Percentiles rank a stretch among this genome's conserved stretches.
These are phyloP conservation scores for Pachypeltis micranthus DNA, from an alignment of 1,140 invertebrate genomes.

Conservation along the genomic window DNA sequence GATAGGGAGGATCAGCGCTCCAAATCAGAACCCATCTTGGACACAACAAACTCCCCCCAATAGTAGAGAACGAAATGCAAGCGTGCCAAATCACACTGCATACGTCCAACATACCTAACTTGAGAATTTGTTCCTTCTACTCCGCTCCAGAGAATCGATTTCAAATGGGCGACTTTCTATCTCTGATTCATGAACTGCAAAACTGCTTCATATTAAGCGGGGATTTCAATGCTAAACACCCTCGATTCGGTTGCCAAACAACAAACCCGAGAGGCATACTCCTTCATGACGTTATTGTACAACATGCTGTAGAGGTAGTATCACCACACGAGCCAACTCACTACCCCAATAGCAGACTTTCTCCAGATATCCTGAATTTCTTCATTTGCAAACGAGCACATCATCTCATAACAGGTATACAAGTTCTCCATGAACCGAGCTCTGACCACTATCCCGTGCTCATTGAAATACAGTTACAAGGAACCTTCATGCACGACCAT, in stretches of 20 bases:
- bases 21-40: neutral
- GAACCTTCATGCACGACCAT: too few relatives aligned
- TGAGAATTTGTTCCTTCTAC: neutral
- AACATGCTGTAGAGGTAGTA: neutral
- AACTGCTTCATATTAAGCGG: neutral
- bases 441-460: neutral
- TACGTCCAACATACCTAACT: neutral
- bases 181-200: neutral
- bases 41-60: neutral
- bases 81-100: neutral
- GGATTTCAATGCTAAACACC: neutral
- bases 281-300: neutral
- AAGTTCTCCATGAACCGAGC: neutral
- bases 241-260: neutral
- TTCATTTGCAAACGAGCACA: neutral
- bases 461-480: neutral
- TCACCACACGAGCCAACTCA: neutral
- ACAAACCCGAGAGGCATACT: neutral
- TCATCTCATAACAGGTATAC: neutral
- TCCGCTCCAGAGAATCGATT: neutral
- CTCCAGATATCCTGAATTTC: neutral
- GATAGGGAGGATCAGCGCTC: neutral
- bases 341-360: neutral
- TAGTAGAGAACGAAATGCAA: neutral
- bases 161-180: neutral